Evolutionary conservation across 1,140 invertebrate genomes (phyloP).

Genomic region (Coenobita brevimanus): DNA sequence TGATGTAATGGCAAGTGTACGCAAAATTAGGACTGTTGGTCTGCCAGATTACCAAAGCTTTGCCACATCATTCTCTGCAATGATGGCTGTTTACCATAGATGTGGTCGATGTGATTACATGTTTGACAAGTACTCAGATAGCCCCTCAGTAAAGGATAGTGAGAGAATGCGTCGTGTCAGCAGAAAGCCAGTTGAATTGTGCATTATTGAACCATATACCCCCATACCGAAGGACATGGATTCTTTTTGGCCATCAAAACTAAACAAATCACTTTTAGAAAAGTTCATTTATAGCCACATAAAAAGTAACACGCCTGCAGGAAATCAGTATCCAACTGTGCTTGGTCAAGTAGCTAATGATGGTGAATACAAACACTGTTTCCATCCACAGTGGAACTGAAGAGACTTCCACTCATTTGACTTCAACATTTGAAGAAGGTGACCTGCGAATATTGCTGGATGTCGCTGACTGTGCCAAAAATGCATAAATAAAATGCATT

Average conservation of each 20-base stretch:
- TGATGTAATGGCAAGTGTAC: background rate
- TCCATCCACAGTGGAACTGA: background rate
- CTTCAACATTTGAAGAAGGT: background rate
- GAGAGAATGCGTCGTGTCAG: too few relatives aligned
- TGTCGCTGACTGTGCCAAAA: background rate
- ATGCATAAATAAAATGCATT: background rate
- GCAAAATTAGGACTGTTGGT: background rate
- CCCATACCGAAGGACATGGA: too few relatives aligned
- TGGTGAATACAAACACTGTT: background rate
- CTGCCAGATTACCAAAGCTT: background rate
- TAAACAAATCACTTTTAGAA: too few relatives aligned
- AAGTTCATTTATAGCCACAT: too few relatives aligned
- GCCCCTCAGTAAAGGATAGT: too few relatives aligned
- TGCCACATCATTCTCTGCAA: background rate
- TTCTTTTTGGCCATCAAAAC: too few relatives aligned
- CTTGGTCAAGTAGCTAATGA: background rate
- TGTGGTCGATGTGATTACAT: too few relatives aligned
- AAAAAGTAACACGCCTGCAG: too few relatives aligned
- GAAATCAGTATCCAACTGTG: background rate
- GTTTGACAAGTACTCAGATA: too few relatives aligned
- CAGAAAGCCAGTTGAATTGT: too few relatives aligned
- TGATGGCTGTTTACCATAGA: background rate
- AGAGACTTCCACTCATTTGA: background rate
- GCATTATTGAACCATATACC: too few relatives aligned
- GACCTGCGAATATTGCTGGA: background rate